Evolutionary conservation across 2,113 vertebrate genomes (phyloP), one percentile per base, ranked within the genome.

Genomic region (Mugil cephalus): DNA sequence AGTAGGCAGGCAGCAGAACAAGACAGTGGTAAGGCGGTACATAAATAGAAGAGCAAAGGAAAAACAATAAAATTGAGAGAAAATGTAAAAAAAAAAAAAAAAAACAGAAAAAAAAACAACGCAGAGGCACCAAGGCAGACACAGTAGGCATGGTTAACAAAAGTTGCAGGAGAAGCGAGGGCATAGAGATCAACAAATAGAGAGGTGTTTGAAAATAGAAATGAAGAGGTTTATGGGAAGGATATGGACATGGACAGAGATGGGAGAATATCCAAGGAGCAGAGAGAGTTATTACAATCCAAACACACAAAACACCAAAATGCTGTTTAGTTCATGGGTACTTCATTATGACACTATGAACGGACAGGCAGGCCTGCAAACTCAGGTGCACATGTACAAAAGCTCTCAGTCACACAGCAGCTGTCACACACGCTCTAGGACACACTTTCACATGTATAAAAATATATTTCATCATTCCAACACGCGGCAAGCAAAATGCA

Each of bases 201-300:
- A 64, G 62, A 54, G 36, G 65, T 69, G 42, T 84, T 80, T 61
- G 30, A 77, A 80, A 84, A 76, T 53, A 79, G 80, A 54, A 65
- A 73, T 30, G 77, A 80, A 43, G 69, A 87, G 77, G 58, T 51
- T n/a, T 74, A 85, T 69, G 77, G 83, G 79, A 38, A 81, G 69
- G 86, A 79, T 34, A 69, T 66, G 78, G 78, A 87, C 78, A 85
- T 77, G 87, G 72, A 82, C 53, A 89, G 88, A 90, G 68, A 86
- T 87, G 79, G 87, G 86, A 91, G 85, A 77, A 86, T 79, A 88
- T 90, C 80, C 90, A 81, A 88, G 86, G 82, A 87, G 89, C 86
- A 93, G 77, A 92, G 86, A 91, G 87, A 88, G 90, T 92, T 92
- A 93, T 90, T 92, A 93, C 85, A 88, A 89, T 88, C 83, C 76